Evolutionary conservation across 2,888 invertebrate genomes (phyloP).

Genomic region (Drosophila anomalata): DNA sequence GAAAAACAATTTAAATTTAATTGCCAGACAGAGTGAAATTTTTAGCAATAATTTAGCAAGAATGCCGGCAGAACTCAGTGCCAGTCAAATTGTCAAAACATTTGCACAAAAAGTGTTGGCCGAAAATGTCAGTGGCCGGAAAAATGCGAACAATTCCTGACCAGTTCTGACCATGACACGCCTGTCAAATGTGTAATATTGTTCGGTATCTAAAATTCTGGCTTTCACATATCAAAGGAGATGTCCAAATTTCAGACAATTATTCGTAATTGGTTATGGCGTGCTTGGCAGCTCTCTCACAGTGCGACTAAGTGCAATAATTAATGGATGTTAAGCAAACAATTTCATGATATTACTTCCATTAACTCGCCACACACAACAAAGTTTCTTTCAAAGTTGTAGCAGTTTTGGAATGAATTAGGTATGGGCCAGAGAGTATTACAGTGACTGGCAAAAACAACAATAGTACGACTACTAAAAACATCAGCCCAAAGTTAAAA

Average conservation of each 20-base stretch:
- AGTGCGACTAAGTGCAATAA: slow-evolving; percentile 51
- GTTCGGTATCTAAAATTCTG: slow-evolving; percentile 16
- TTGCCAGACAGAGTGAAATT: slow-evolving; percentile 32
- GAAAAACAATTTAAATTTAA: slow-evolving; percentile 28
- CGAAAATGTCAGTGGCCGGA: slow-evolving; percentile 54
- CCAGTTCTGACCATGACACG: slow-evolving; percentile 29
- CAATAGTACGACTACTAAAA: background rate
- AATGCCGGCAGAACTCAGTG: slow-evolving; percentile 33
- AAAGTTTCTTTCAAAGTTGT: slow-evolving; percentile 20
- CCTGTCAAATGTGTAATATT: slow-evolving; percentile 72
- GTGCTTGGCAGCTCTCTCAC: slow-evolving; percentile 22
- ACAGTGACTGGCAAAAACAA: slow-evolving; percentile 9
- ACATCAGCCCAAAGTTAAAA: slow-evolving; percentile 23
- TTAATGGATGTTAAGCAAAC: slow-evolving; percentile 57
- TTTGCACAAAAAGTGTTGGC: slow-evolving; percentile 45
- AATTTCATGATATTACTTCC: slow-evolving; percentile 46
- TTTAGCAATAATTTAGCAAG: slow-evolving; percentile 25
- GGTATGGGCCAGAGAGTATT: slow-evolving; percentile 11
- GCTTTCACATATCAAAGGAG: slow-evolving; percentile 18
- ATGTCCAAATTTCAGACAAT: slow-evolving; percentile 38
- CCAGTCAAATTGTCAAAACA: slow-evolving; percentile 62
- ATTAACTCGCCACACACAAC: slow-evolving; percentile 35
- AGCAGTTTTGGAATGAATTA: slow-evolving; percentile 53
- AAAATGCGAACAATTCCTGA: slow-evolving; percentile 31
- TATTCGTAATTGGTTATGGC: slow-evolving; percentile 42